These are phyloP conservation scores for Corapipo altera DNA, from an alignment of 2,113 vertebrate species.

Conservation along the genomic window DNA sequence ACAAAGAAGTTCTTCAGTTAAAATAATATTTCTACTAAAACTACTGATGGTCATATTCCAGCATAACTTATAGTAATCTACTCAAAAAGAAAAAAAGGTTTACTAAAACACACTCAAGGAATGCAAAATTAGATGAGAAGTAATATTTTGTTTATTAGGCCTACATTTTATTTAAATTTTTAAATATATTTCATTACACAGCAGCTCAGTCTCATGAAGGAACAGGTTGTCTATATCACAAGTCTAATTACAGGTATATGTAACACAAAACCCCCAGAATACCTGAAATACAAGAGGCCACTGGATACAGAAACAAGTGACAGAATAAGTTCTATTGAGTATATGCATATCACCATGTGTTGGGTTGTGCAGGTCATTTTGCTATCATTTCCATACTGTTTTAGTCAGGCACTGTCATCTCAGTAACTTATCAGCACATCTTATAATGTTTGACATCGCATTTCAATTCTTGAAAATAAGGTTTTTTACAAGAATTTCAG, in stretches of 20 bases:
- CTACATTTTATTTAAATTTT: background rate
- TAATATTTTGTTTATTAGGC: background rate
- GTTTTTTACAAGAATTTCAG: background rate
- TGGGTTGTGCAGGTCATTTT: background rate
- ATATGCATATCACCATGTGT: too few species aligned
- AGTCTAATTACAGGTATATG: background rate
- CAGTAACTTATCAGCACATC: background rate
- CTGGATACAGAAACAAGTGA: background rate
- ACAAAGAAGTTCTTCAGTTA: background rate
- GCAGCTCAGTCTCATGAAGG: background rate
- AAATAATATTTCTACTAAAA: background rate
- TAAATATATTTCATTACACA: background rate
- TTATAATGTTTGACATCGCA: background rate
- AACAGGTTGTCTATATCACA: background rate
- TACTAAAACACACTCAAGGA: background rate
- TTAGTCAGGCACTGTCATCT: background rate
- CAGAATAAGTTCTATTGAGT: background rate
- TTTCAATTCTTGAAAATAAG: background rate
- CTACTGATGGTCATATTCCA: background rate
- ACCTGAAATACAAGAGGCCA: background rate
- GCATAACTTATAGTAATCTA: background rate
- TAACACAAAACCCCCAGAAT: background rate
- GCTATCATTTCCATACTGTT: background rate
- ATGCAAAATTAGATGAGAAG: slow-evolving; percentile 13
- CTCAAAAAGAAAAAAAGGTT: background rate